These are phyloP conservation scores for Drosophila pectinifera DNA, from an alignment of 1,140 invertebrate species.

Conservation along the genomic window DNA sequence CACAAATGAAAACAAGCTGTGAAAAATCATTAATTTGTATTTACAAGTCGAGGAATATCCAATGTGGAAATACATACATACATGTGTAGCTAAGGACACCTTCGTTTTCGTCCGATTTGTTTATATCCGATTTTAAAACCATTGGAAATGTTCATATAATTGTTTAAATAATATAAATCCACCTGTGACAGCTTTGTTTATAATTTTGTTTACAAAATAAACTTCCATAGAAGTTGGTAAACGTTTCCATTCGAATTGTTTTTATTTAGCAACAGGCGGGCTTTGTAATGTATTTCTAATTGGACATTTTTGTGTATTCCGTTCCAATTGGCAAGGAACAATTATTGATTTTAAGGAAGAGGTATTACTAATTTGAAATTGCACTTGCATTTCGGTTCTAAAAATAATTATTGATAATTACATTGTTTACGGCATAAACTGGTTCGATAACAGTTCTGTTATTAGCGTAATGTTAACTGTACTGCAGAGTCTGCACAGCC, in stretches of 20 bases:
- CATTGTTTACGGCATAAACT: conserved; percentile 31
- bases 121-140: neutral
- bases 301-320: neutral
- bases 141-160: neutral
- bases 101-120: neutral
- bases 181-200: conserved; percentile 7
- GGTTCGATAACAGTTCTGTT: conserved; percentile 28
- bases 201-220: conserved; percentile 3
- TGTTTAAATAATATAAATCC: neutral
- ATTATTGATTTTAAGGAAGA: neutral
- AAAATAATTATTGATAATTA: conserved; percentile 31
- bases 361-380: conserved; percentile 2
- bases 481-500: neutral
- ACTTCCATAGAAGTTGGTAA: neutral
- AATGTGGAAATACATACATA: conserved; percentile 2
- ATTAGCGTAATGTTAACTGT: neutral
- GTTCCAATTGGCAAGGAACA: neutral
- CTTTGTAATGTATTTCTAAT: neutral
- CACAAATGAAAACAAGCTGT: neutral
- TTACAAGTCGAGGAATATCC: neutral
- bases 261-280: conserved; percentile 19
- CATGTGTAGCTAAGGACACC: conserved; percentile 16
- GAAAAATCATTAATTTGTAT: conserved; percentile 26
- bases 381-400: conserved; percentile 21
- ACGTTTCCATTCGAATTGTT: neutral